Evolutionary conservation across 2,888 invertebrate species (phyloP), one percentile per base, ranked within the genome.

Genomic region (Ditula angustiorana): DNA sequence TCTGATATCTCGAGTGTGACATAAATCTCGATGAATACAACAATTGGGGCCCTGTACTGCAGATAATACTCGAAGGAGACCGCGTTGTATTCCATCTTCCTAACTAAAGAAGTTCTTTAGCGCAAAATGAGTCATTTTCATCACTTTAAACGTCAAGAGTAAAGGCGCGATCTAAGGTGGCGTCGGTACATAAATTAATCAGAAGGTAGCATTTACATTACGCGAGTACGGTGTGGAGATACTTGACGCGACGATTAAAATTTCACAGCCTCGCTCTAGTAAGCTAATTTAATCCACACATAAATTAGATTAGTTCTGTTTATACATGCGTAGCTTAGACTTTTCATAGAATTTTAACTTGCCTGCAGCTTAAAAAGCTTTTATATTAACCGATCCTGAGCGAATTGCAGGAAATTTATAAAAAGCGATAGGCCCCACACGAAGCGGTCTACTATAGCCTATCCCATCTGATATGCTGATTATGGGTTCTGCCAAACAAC

Each of bases 391-490:
- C 30, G 5, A 13, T 23, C 30, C 41, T 35, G 10, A 50, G 49
- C 24, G 50, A 52, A 33, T 50, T 37, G 21, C 50, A 53, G 23
- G 53, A 64, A 53, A 44, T 28, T 28, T 26, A 30, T 52, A 64
- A 64, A 59, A 64, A 58, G 46, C 59, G 23, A 44, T 58, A 46
- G 50, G 53, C 64, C 59, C 35, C 58, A 59, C 64, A 64, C 64
- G 64, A 44, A 57, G 63, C 50, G 16, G 30, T 3, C 56, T 56
- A 62, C 49, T 62, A 26, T 62, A 23, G 56, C 26, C 26, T 59
- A 44, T 52, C 57, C 52, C 37, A 35, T 58, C 44, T 33, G 50
- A 28, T 53, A 55, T 24, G 26, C 24, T 64, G 58, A 64, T 64
- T 53, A 64, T 28, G n/a, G 64, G 58, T 13, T 64, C 28, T 35